These are phyloP conservation scores for Morpho deidamia DNA, from an alignment of 2,888 invertebrate species.

Conservation along the genomic window DNA sequence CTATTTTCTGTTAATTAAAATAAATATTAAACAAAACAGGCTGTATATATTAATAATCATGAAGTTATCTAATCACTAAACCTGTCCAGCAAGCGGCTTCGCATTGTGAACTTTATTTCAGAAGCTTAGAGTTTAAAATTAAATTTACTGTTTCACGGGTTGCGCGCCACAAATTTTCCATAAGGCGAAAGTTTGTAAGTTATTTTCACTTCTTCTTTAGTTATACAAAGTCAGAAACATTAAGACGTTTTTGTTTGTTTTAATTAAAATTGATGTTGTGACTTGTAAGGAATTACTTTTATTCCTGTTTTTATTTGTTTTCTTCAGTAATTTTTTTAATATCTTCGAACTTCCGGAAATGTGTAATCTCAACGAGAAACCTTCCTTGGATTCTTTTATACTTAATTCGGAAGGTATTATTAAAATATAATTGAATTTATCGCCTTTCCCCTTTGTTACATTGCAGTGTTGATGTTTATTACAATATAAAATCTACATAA, in stretches of 20 bases:
- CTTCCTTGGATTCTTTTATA: neutral
- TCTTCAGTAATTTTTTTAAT: conserved; percentile 11
- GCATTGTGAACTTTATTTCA: neutral
- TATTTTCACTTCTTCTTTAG: conserved; percentile 16
- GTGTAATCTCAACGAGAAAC: neutral
- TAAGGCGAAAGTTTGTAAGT: conserved; percentile 16
- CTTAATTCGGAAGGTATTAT: conserved; percentile 5
- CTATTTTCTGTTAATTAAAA: conserved; percentile 3
- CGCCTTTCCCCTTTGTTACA: neutral
- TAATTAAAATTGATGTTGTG: conserved; percentile 28
- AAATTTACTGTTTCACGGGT: neutral
- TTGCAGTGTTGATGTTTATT: neutral
- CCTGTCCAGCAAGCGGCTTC: neutral
- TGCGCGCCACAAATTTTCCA: conserved; percentile 8
- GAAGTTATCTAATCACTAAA: neutral
- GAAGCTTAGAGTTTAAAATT: neutral
- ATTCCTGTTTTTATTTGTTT: conserved; percentile 23
- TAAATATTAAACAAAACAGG: conserved; percentile 2
- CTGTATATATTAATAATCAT: conserved; percentile 9
- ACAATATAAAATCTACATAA: neutral
- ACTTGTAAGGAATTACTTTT: conserved; percentile 15
- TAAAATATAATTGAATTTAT: neutral
- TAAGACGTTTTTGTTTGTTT: conserved; percentile 24
- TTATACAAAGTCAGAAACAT: conserved; percentile 21
- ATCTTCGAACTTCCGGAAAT: conserved; percentile 10